Evolutionary conservation across 1,140 invertebrate species (phyloP).

Genomic region (Matsumurasca onukii): DNA sequence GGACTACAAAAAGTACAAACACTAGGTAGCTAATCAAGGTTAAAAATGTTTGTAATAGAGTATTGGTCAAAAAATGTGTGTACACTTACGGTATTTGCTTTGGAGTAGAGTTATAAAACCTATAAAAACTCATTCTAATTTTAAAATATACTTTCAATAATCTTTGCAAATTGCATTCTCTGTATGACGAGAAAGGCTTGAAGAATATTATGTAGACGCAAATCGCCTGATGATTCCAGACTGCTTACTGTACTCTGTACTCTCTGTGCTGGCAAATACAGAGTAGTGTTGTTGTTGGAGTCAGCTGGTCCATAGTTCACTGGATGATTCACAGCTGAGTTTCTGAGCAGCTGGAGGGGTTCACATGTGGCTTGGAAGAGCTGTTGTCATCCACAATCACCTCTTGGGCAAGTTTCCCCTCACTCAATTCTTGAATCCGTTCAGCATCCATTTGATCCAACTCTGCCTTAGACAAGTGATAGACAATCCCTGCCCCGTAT

Average conservation of each 20-base stretch:
- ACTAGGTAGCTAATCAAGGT: neutral
- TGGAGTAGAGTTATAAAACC: neutral
- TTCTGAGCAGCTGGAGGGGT: conserved; percentile 24
- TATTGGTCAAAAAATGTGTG: neutral
- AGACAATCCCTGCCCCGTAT: conserved; percentile 77
- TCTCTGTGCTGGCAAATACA: neutral
- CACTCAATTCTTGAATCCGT: conserved; percentile 10
- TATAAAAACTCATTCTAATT: neutral
- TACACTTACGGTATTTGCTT: neutral
- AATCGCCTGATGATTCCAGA: neutral
- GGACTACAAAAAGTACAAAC: conserved; percentile 14
- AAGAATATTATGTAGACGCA: neutral
- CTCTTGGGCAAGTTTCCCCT: conserved; percentile 10
- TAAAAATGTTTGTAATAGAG: neutral
- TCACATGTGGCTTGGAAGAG: neutral
- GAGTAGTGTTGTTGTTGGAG: neutral
- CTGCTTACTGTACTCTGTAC: neutral
- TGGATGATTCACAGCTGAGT: conserved; percentile 18
- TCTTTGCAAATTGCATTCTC: too few species aligned
- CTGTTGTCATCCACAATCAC: conserved; percentile 27
- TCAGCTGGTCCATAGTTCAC: too few species aligned
- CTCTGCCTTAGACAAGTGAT: conserved; percentile 69
- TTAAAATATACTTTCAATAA: neutral
- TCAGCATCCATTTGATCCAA: conserved; percentile 45
- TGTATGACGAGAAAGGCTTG: too few species aligned